Evolutionary conservation across 2,888 invertebrate genomes (phyloP).

Genomic region (Bombylius discolor): DNA sequence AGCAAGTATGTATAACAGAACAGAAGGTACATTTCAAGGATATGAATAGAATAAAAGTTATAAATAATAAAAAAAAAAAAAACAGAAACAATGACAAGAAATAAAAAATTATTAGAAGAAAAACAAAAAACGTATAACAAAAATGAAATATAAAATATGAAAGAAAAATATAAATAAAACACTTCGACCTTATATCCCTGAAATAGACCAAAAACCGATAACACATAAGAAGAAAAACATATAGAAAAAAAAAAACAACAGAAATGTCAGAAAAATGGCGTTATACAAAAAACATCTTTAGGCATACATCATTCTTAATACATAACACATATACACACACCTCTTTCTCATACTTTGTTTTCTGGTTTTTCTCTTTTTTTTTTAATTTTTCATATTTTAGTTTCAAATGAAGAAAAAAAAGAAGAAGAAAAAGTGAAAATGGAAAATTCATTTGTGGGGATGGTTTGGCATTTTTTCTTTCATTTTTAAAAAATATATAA

Average conservation of each 20-base stretch:
- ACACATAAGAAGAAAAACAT: not conserved
- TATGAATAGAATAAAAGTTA: not conserved
- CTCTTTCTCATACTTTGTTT: no score
- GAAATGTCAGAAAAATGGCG: not conserved
- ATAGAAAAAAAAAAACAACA: not conserved
- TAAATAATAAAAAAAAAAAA: not conserved
- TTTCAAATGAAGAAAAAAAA: no score
- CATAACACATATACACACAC: no score
- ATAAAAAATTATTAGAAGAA: not conserved
- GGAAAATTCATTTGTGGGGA: no score
- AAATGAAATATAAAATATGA: not conserved
- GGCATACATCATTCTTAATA: no score
- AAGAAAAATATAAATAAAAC: not conserved
- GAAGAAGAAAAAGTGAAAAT: no score
- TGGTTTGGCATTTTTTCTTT: no score
- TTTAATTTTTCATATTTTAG: no score
- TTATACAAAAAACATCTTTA: no score
- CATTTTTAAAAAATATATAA: not conserved
- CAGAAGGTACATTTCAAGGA: no score
- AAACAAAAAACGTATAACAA: not conserved
- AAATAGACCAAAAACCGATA: constrained; percentile 6
- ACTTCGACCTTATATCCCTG: constrained; percentile 4
- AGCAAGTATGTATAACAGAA: no score
- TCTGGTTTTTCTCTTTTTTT: no score
- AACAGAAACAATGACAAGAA: not conserved